phyloP scores from a whole-genome alignment of 2,888 invertebrate species.

The Blomia tropicalis region DNA sequence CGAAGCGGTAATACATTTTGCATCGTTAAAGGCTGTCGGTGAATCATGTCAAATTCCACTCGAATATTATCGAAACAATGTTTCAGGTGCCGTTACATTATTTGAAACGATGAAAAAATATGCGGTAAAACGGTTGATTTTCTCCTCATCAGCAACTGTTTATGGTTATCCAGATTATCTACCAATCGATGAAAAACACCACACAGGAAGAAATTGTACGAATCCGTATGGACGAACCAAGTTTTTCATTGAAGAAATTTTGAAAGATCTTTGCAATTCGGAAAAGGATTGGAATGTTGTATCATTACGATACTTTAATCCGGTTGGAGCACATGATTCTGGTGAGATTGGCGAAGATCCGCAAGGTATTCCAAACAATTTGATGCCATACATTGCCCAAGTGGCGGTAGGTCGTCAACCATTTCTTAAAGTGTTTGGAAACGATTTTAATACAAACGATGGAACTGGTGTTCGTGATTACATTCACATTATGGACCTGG shows the following conservation, averaged over 20 bases:
- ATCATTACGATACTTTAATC: slow-evolving; percentile 44
- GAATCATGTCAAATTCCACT: slow-evolving; percentile 74
- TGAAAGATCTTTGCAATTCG: slow-evolving; percentile 63
- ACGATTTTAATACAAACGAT: slow-evolving; percentile 69
- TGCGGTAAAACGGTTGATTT: slow-evolving; percentile 59
- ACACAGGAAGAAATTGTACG: slow-evolving; percentile 58
- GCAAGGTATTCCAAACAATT: slow-evolving; percentile 46
- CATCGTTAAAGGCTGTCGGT: slow-evolving; percentile 82
- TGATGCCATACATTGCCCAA: slow-evolving; percentile 50
- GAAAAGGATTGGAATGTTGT: slow-evolving; percentile 46
- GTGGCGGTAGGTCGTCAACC: slow-evolving; percentile 70
- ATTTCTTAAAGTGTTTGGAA: slow-evolving; percentile 60
- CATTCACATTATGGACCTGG: slow-evolving; percentile 74
- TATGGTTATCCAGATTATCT: slow-evolving; percentile 68
- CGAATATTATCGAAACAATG: slow-evolving; percentile 60
- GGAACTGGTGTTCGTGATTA: slow-evolving; percentile 72
- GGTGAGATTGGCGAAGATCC: slow-evolving; percentile 44
- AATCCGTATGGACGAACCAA: slow-evolving; percentile 88
- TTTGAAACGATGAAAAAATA: slow-evolving; percentile 62
- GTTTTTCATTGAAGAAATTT: slow-evolving; percentile 80
- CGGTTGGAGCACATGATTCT: slow-evolving; percentile 42
- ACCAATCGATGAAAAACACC: slow-evolving; percentile 67
- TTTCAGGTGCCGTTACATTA: slow-evolving; percentile 64
- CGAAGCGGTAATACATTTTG: slow-evolving; percentile 78
- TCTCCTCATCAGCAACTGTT: slow-evolving; percentile 81